Base-by-base conservation (phyloP, 2,797 vertebrate species). In the Kryptopterus vitreolus region DNA sequence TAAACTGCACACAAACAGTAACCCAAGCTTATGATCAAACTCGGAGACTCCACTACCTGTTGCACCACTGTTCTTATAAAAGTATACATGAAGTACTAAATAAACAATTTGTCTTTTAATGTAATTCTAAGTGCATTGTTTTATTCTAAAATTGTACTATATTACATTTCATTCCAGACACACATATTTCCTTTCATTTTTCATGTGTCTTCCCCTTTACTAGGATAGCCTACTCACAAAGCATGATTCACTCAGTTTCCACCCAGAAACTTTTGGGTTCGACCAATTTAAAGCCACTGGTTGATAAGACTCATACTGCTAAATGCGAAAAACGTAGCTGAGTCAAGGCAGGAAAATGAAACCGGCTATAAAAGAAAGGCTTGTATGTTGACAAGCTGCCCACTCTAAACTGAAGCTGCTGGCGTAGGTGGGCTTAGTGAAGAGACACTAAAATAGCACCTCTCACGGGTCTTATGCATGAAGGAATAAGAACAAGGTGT, bases 221-320 rank as follows among this genome's bases (percentile, higher is more conserved):
- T 46, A 29, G 63, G 33, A 31, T 75, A 26, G 65, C 65, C 79
- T 68, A 71, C 77, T 80, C 68, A 72, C 72, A 78, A 69, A 75
- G n/a, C 58, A 77, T 92, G 91, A 93, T 90, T 92, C 90, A 89
- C 24, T 33, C 58, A 90, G 81, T 90, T 93, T 92, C 89, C 91
- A 90, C 87, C 88, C 89, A 78, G 84, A 86, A 88, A 63, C 80
- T 76, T 88, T 91, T 90, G 90, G 92, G 90, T 65, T n/a, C 87
- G 87, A 85, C 87, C 88, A 88, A 87, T 90, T 89, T 89, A 86
- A 91, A 90, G 88, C 89, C 89, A 85, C 88, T 89, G 61, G 77
- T 84, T 90, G 85, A 88, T 85, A 81, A 84, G 77, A 90, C 91
- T 92, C 80, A 91, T 93, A 92, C 92, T 90, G 91, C 88, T 75